Evolutionary conservation across 2,888 invertebrate genomes (phyloP).

Genomic region (Stomorhina lunata): DNA sequence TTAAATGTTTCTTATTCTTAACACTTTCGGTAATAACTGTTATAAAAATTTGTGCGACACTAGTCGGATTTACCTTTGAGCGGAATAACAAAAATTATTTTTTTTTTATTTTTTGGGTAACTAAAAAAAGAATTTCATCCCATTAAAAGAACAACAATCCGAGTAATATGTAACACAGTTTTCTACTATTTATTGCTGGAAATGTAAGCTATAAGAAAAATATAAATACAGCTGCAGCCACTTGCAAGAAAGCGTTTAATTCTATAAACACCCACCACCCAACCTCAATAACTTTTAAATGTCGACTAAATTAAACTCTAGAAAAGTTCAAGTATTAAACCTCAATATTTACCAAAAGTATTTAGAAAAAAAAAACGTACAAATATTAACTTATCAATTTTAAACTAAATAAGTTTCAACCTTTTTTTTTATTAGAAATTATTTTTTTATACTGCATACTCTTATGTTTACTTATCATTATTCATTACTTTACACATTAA

Average conservation of each 20-base stretch:
- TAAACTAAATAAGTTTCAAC: neutral
- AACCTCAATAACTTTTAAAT: neutral
- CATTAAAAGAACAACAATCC: no score
- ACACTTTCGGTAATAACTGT: no score
- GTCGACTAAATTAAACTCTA: neutral
- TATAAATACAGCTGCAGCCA: no score
- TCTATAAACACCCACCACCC: neutral
- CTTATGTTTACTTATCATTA: constrained; percentile 5
- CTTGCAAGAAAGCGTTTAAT: neutral
- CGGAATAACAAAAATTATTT: no score
- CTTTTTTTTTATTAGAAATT: neutral
- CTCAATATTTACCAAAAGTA: neutral
- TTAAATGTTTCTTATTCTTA: no score
- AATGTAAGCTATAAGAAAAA: no score
- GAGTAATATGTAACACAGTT: no score
- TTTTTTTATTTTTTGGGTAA: no score
- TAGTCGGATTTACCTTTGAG: no score
- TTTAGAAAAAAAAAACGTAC: neutral
- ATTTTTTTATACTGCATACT: neutral
- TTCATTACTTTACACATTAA: neutral
- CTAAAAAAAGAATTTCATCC: no score
- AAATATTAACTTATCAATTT: constrained; percentile 17
- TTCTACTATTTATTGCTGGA: no score
- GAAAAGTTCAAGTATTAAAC: neutral
- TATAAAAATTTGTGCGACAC: no score